Base-by-base conservation (phyloP, 23 tunicate genomes). In the Corella eumyota region DNA sequence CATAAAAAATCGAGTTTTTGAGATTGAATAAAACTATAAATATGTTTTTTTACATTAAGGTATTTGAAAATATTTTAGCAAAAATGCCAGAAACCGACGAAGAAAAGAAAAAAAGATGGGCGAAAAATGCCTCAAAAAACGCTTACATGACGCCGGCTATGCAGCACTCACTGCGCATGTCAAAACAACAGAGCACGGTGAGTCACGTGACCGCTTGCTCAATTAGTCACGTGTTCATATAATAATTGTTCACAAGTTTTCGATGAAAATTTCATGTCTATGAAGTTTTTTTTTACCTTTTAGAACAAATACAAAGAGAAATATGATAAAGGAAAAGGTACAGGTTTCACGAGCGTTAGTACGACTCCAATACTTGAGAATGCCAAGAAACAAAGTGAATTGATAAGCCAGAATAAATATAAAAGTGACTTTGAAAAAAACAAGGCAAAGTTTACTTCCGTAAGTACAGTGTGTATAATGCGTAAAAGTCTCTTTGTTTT, bases 31-130 rank as follows among this genome's bases (percentile, higher is more conserved):
- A 9, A 40, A 40, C 15, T 40, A 15, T 40, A 40, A 15, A 48
- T 2, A 20, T 3, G 22, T 2, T 3, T 2, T 25, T 48, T 21
- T 48, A 20, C 5, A 4, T 48, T 48, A 20, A 3, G 24, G 54
- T 26, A 48, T 2, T 3, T 48, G 24, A 3, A 48, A 48, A 2
- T 2, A 3, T 3, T 2, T 21, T 3, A 48, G 54, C 24, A 2
- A 67, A 50, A 2, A 86, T 86, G 95, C 75, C 95, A 2, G 95
- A 86, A 59, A 86, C 78, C 6, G 86, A 86, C 24, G 86, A 78
- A 51, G 95, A 86, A 60, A 81, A 72, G 37, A 50, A 61, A 47
- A 66, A 66, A 49, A 66, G 81, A 72, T 65, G 95, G 72, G 83
- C 86, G 34, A 58, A 56, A 26, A 71, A 62, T 4, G 80, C 78